Percentiles rank a stretch among this genome's conserved stretches.
Evolutionary conservation across 2,797 vertebrate genomes (phyloP).

Genomic region (Alca torda): DNA sequence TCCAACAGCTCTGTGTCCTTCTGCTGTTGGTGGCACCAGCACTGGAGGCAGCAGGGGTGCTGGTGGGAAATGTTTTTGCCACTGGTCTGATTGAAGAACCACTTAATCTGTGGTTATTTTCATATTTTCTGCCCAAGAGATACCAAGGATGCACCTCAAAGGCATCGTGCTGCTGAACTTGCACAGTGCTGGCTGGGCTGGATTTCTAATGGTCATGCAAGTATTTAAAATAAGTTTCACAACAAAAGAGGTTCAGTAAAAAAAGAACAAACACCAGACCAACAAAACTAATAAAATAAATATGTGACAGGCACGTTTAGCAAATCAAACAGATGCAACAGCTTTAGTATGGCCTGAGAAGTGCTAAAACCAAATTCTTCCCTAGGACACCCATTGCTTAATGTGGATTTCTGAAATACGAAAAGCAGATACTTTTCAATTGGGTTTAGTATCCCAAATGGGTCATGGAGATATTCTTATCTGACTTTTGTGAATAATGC

Average conservation of each 20-base stretch:
- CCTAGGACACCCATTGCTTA: neutral
- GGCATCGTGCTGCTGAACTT: neutral
- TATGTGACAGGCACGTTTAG: neutral
- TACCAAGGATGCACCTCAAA: neutral
- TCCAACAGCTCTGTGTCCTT: neutral
- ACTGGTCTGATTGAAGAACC: neutral
- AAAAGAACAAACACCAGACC: neutral
- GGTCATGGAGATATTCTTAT: neutral
- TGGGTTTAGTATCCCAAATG: neutral
- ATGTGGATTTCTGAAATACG: neutral
- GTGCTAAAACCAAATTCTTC: neutral
- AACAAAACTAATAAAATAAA: neutral
- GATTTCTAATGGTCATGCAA: neutral
- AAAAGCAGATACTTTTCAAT: neutral
- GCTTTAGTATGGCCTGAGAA: neutral
- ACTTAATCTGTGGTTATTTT: neutral
- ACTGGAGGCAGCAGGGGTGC: neutral
- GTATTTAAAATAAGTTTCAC: neutral
- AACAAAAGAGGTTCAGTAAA: neutral
- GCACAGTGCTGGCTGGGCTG: neutral
- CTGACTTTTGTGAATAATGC: neutral
- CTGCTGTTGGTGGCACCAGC: neutral
- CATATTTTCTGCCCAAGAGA: neutral
- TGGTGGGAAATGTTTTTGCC: neutral
- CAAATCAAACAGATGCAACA: neutral